phyloP scores from a whole-genome alignment of 2,888 invertebrate species.

The Pristionchus maxplancki region DNA sequence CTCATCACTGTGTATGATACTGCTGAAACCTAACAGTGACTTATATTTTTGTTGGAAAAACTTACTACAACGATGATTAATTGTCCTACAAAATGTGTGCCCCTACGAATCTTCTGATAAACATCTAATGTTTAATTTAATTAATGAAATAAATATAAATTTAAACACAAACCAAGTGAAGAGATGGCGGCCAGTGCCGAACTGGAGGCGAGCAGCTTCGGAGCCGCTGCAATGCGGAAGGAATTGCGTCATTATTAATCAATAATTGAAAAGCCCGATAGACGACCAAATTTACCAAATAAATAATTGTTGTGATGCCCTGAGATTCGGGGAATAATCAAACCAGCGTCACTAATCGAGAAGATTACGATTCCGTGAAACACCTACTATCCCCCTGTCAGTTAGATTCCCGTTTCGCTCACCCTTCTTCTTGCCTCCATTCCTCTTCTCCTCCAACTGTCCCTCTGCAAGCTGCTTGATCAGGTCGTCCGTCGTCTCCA shows the following conservation, averaged over 20 bases:
- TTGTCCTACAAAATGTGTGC: too few species aligned
- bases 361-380: too few species aligned
- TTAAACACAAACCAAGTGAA: background rate
- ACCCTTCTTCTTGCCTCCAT: background rate
- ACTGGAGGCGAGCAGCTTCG: constrained; percentile 34
- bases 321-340: too few species aligned
- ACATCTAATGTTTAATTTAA: background rate
- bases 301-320: too few species aligned
- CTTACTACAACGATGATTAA: too few species aligned
- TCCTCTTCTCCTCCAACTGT: background rate
- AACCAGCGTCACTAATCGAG: too few species aligned
- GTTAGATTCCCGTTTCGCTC: background rate
- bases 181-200: constrained; percentile 37
- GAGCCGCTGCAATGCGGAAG: background rate
- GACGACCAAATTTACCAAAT: too few species aligned
- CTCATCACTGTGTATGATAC: too few species aligned
- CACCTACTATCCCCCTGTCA: background rate
- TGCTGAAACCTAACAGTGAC: too few species aligned
- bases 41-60: too few species aligned
- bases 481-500: constrained; percentile 44
- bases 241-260: background rate
- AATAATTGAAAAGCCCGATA: too few species aligned
- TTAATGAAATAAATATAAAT: background rate
- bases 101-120: too few species aligned
- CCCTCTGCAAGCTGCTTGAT: constrained; percentile 8